Evolutionary conservation across 2,797 vertebrate species (phyloP).

Genomic region (Lepilemur septentrionalis): DNA sequence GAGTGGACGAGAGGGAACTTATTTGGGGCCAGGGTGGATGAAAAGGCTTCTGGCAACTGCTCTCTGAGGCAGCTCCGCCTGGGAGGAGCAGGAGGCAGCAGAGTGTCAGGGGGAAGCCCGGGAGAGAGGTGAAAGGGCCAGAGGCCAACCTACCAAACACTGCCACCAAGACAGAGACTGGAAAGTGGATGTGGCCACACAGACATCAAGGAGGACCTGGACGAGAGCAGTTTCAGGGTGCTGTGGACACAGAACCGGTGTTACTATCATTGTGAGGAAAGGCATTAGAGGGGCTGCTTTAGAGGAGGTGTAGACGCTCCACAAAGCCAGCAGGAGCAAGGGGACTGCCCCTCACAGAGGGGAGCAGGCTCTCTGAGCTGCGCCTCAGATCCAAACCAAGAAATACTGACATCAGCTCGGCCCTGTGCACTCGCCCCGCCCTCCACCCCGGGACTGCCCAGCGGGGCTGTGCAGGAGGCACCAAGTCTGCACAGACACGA

Average conservation of each 20-base stretch:
- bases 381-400: not conserved
- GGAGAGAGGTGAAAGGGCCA: not conserved
- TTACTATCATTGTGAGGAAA: not conserved
- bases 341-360: not conserved
- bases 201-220: rapidly evolving
- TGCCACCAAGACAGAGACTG: not conserved
- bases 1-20: not conserved
- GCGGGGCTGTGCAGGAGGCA: not conserved
- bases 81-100: not conserved
- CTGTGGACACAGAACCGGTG: rapidly evolving
- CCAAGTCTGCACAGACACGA: not conserved
- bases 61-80: not conserved
- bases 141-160: not conserved
- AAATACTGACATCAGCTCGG: not conserved
- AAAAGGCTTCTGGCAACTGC: not conserved
- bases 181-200: not conserved
- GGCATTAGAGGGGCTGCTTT: not conserved
- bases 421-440: not conserved
- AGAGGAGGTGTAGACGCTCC: not conserved
- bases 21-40: not conserved
- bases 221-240: not conserved
- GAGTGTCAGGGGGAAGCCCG: not conserved
- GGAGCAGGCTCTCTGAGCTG: not conserved
- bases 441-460: too few species aligned
- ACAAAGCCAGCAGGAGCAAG: not conserved